Evolutionary conservation across 2,113 vertebrate species (phyloP), one percentile per base, ranked within the genome.

Genomic region (Aegypius monachus): DNA sequence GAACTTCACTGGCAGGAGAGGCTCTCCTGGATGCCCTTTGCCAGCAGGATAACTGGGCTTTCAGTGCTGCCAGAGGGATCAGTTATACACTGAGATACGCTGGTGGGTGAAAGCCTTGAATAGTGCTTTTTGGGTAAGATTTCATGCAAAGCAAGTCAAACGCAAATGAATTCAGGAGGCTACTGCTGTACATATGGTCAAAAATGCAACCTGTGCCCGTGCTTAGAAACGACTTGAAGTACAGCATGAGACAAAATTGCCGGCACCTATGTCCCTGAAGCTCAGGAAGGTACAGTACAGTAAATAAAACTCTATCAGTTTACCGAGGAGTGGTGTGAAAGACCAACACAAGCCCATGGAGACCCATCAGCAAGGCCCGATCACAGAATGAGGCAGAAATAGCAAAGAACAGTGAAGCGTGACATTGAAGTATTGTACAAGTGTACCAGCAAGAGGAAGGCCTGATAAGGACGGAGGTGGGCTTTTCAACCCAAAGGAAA

Each of bases 61-160:
- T 40, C 8, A 1, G 13, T 12, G 26, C 26, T 36, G 26, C 38
- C 61, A 2, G 50, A 40, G 42, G n/a, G 7, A 40, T 22, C 1
- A 1, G 27, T 7, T 21, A 10, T 4, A 6, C 6, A 3, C 47
- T 8, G 47, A 22, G 42, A 12, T 19, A 2, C 2, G 3, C 36
- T 20, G 25, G 10, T 13, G 53, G 32, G 3, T 17, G 53, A 21
- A 7, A 26, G 26, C 73, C 45, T 59, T 9, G 13, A 31, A 6
- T 2, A 4, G 61, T 3, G 17, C 36, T 31, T n/a, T 27, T 26
- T 16, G n/a, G 50, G 42, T 42, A 31, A n/a, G 67, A 17, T 31
- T 45, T 58, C 9, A 10, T 4, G 31, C 36, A 42, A 50, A 81
- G 16, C 20, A 12, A 42, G 36, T n/a, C 31, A 6, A 42, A 55